Evolutionary conservation across 2,888 invertebrate genomes (phyloP).

Genomic region (Mythimna loreyi): DNA sequence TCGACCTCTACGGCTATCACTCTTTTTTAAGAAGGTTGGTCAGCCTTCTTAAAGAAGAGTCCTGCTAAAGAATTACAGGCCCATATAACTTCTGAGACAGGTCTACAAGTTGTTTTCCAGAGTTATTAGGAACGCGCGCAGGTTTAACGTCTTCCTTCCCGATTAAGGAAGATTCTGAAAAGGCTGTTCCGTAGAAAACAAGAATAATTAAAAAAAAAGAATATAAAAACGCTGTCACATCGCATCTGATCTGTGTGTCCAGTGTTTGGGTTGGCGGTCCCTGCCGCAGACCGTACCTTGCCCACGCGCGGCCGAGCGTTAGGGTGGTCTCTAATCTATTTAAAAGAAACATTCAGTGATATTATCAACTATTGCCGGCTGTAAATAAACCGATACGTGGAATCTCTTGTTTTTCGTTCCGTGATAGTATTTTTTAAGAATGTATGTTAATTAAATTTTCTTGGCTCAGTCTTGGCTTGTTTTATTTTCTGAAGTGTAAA

Average conservation of each 20-base stretch:
- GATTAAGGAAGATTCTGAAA: too few relatives aligned
- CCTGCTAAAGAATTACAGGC: too few relatives aligned
- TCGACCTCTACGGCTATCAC: too few relatives aligned
- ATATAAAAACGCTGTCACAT: neutral
- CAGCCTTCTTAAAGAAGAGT: too few relatives aligned
- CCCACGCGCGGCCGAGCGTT: constrained; percentile 46
- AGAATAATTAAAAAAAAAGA: too few relatives aligned
- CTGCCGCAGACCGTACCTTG: constrained; percentile 35
- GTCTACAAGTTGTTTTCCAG: too few relatives aligned
- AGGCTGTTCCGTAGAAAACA: too few relatives aligned
- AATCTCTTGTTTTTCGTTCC: constrained; percentile 47
- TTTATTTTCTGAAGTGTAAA: constrained; percentile 12
- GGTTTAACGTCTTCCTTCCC: too few relatives aligned
- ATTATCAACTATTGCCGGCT: constrained; percentile 41
- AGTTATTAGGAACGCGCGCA: too few relatives aligned
- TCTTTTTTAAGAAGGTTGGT: too few relatives aligned
- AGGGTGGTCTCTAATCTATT: constrained; percentile 61
- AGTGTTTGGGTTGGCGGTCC: constrained; percentile 9
- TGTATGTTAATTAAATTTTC: constrained; percentile 42
- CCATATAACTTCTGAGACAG: too few relatives aligned
- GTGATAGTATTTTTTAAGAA: constrained; percentile 40
- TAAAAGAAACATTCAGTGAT: constrained; percentile 41
- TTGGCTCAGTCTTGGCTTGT: constrained; percentile 29
- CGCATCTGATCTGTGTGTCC: neutral
- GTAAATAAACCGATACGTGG: constrained; percentile 48